Base-by-base conservation (phyloP, 1,140 invertebrate species). In the Camponotus pennsylvanicus region DNA sequence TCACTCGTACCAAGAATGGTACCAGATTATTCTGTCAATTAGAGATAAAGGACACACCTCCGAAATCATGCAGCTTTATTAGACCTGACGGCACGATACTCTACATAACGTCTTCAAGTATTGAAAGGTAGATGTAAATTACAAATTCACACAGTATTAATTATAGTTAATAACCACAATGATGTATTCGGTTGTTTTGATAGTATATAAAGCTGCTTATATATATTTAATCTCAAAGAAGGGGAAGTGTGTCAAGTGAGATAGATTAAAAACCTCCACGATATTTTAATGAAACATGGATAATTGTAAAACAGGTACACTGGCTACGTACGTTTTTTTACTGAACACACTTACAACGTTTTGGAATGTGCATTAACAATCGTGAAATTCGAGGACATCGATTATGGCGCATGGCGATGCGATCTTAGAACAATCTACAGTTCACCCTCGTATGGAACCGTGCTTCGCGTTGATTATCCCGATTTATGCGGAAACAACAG, bases 321-420 rank as follows among this genome's bases (percentile, higher is more conserved):
- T 32, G 34, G 34, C 34, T 59, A 75, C 37, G 13, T 75, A 27
- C 40, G 6, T 9, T 59, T 32, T 27, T 21, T n/a, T 9, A 9
- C 37, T 52, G 34, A 42, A 61, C 57, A 73, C 40, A 70, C 15
- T 15, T 55, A 52, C 4, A 59, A 49, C 21, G 52, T 55, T 27
- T 66, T 77, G 15, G 49, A 91, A 63, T 95, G 93, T 76, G 93
- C 93, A 61, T 78, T 94, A 40, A 93, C 89, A 5, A 94, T 95
- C 76, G 86, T 70, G 18, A 70, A 92, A 2, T 91, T 92, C 67
- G 80, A 69, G 18, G 8, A 40, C 0, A 40, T 83, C 52, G 94
- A 95, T 91, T 93, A 92, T 59, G 92, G 93, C 67, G 42, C 86
- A 32, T 94, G 94, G 92, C 93, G 83, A 86, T 94, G 93, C 79